These are phyloP conservation scores for Agelastica alni DNA, from an alignment of 2,888 invertebrate species.

Conservation along the genomic window DNA sequence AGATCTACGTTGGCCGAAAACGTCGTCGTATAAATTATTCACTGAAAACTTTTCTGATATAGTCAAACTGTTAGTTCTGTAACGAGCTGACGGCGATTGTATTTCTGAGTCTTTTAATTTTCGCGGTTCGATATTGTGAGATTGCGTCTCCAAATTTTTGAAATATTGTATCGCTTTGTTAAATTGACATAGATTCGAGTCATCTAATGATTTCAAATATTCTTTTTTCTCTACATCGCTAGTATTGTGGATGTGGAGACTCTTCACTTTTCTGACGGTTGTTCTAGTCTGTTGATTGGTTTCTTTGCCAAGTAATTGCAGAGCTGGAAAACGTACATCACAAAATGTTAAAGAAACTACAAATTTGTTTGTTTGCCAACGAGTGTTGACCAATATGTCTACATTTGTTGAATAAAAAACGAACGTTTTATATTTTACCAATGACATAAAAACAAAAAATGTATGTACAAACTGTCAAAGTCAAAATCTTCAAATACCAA, in stretches of 20 bases:
- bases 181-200: constrained; percentile 31
- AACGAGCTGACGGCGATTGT: constrained; percentile 14
- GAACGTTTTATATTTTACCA: no score
- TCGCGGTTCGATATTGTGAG: constrained; percentile 21
- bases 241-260: constrained; percentile 4
- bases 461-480: no score
- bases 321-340: constrained; percentile 4
- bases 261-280: background rate
- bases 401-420: no score
- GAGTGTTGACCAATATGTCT: no score
- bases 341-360: no score
- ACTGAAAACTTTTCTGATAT: constrained; percentile 37
- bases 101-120: constrained; percentile 16
- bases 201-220: background rate
- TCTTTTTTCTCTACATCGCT: constrained; percentile 1
- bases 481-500: no score
- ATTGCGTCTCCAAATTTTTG: constrained; percentile 39
- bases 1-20: constrained; percentile 32
- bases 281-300: background rate
- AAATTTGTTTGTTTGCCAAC: no score
- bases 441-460: no score
- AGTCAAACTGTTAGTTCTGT: constrained; percentile 37
- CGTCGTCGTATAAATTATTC: constrained; percentile 39
- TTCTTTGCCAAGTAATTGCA: constrained; percentile 1
- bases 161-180: constrained; percentile 40